These are phyloP conservation scores for Ctenosaura bakeri DNA, from an alignment of 2,797 vertebrate species.

Conservation along the genomic window DNA sequence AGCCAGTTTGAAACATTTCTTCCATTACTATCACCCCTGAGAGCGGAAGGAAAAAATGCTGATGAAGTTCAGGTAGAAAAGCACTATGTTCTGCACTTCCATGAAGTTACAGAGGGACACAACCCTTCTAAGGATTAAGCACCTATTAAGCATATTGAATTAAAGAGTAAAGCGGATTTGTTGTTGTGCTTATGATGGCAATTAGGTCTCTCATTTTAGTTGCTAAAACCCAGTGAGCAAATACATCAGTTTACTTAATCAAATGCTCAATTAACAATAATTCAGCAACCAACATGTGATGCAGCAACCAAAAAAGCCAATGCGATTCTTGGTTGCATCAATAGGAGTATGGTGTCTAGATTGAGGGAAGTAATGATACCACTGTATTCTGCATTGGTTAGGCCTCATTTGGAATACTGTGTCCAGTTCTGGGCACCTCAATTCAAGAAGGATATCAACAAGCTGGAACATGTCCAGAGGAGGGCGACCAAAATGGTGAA, in stretches of 20 bases:
- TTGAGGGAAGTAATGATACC: no score
- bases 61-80: constrained; percentile 52
- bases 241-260: constrained; percentile 64
- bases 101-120: constrained; percentile 47
- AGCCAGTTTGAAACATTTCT: constrained; percentile 45
- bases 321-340: no score
- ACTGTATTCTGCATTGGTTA: no score
- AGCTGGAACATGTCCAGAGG: no score
- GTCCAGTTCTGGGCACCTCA: no score
- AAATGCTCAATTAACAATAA: constrained; percentile 67
- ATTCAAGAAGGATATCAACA: no score
- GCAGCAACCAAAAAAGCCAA: no score
- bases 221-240: constrained; percentile 67
- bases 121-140: constrained; percentile 69
- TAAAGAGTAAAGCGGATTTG: constrained; percentile 69
- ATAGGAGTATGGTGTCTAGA: no score
- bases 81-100: constrained; percentile 49
- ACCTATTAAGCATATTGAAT: constrained; percentile 69
- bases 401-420: no score
- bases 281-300: no score
- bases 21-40: constrained; percentile 24
- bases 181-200: constrained; percentile 62
- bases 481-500: no score
- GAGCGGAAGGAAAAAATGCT: constrained; percentile 54
- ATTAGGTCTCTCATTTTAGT: constrained; percentile 69